These are phyloP conservation scores for Catostomus latipinnis DNA, from an alignment of 2,797 vertebrate species.

Conservation along the genomic window DNA sequence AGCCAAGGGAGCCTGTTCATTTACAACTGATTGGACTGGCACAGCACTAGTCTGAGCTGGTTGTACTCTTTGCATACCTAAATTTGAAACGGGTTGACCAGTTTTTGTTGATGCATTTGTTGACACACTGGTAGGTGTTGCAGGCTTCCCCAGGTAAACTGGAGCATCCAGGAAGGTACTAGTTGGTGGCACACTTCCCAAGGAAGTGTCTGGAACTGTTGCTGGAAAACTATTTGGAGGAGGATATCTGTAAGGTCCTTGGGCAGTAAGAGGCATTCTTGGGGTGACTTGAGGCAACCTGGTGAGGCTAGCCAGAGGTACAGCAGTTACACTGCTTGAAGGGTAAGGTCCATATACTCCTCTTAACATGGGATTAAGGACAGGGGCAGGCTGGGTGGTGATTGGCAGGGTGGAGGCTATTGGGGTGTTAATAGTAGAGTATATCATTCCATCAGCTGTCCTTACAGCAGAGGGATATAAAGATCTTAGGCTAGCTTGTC, in stretches of 20 bases:
- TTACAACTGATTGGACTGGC: constrained; percentile 55
- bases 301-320: constrained; percentile 90
- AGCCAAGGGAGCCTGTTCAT: constrained; percentile 65
- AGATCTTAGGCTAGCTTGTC: constrained; percentile 86
- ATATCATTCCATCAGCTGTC: constrained; percentile 97
- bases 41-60: constrained; percentile 62
- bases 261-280: constrained; percentile 85
- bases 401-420: constrained; percentile 99
- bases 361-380: constrained; percentile 87
- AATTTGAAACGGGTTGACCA: constrained; percentile 64
- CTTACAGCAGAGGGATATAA: constrained; percentile 91
- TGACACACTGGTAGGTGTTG: constrained; percentile 66
- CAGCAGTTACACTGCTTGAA: constrained; percentile 83
- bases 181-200: constrained; percentile 66
- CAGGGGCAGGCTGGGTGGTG: constrained; percentile 94
- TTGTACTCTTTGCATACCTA: constrained; percentile 62
- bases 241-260: constrained; percentile 86
- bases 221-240: constrained; percentile 78
- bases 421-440: constrained; percentile 98
- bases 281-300: constrained; percentile 89
- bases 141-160: constrained; percentile 90
- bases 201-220: constrained; percentile 67
- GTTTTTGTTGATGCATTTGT: constrained; percentile 65
- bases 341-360: constrained; percentile 90
- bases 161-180: constrained; percentile 84